Base-by-base conservation (phyloP, 2,797 vertebrate species). In the Phataginus tetradactyla region DNA sequence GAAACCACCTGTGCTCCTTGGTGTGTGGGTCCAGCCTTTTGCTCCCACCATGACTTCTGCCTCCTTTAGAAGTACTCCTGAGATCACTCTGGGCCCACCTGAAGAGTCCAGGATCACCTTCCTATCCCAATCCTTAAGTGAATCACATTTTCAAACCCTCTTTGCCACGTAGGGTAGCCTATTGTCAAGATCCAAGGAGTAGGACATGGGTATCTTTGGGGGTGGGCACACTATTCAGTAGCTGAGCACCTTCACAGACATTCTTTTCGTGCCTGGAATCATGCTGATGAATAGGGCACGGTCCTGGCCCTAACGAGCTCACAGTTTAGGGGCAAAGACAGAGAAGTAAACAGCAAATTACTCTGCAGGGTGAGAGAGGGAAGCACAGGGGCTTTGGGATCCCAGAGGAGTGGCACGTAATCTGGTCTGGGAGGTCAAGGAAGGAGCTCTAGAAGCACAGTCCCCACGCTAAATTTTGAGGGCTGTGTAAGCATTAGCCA, bases 381-480 rank as follows among this genome's bases (percentile, higher is more conserved):
- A 66, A 72, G 49, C 12, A 29, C 37, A 27, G 59, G 9, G 57
- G 27, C 77, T 55, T 39, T 59, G 77, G 39, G 86, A 90, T 17
- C 23, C 17, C 39, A 71, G 37, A 72, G 57, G 12, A 57, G 21
- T 72, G 25, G 42, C 66, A 5, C 5, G 49, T 34, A 42, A 72
- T 68, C 64, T 63, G 61, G 27, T n/a, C 63, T 39, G 51, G 42
- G 63, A 9, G 18, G 37, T 85, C 29, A 75, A n/a, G 7, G 42
- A 90, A 87, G 20, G 39, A 79, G 72, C 42, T 88, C 34, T 29
- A 68, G 59, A 83, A 61, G 21, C 66, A 55, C 0, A 10, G 9
- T 61, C 21, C 63, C 12, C 27, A 34, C 53, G 78, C 13, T 66
- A 83, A 83, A 79, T 79, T 96, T 95, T 91, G 34, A 90, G n/a